These are phyloP conservation scores for Nephila pilipes DNA, from an alignment of 1,140 invertebrate species.

Conservation along the genomic window DNA sequence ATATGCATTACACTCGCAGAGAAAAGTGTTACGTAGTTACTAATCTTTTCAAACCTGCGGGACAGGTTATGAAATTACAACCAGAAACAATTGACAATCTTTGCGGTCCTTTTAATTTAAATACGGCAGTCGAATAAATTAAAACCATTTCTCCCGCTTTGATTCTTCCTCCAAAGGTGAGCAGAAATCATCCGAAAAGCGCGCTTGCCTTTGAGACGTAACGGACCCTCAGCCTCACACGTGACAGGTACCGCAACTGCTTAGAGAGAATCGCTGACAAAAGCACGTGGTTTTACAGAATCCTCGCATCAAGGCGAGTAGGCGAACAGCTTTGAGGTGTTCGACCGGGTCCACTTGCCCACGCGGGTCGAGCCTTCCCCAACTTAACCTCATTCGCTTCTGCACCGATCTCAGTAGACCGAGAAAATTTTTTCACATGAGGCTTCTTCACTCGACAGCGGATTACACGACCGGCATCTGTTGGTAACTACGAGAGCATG, in stretches of 20 bases:
- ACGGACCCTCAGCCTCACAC: neutral
- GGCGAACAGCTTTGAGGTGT: conserved; percentile 67
- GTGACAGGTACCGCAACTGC: conserved; percentile 15
- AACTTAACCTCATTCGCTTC: conserved; percentile 48
- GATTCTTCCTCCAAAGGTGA: neutral
- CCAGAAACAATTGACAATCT: no score
- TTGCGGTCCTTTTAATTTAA: no score
- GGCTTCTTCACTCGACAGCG: neutral
- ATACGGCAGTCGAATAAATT: neutral
- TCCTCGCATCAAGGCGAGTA: conserved; percentile 30
- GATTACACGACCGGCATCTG: neutral
- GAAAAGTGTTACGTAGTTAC: no score
- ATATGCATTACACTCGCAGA: no score
- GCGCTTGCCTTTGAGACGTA: neutral
- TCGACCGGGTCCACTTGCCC: conserved; percentile 57
- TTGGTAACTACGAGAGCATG: neutral
- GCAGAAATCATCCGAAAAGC: neutral
- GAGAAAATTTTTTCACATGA: conserved; percentile 24
- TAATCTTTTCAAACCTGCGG: no score
- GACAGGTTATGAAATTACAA: no score
- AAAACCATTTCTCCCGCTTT: neutral
- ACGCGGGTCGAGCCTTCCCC: conserved; percentile 31
- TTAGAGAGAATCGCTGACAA: neutral
- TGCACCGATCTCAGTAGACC: neutral
- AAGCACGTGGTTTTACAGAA: conserved; percentile 52